These are phyloP conservation scores for Neodontobutis hainanensis DNA, from an alignment of 2,113 vertebrate genomes.

Conservation along the genomic window DNA sequence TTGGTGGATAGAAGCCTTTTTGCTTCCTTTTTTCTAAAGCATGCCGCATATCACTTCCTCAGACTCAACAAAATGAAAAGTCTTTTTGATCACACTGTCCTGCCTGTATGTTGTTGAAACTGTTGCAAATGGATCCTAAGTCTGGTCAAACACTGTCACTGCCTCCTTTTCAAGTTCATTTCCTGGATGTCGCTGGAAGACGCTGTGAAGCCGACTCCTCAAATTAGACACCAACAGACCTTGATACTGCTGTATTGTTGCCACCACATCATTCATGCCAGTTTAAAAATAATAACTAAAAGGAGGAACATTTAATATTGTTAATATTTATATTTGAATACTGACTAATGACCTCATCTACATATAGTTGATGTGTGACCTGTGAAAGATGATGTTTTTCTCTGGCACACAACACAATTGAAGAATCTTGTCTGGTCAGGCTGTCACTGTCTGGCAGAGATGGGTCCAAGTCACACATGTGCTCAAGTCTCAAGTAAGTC, in stretches of 20 bases:
- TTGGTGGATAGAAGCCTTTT: slow-evolving; percentile 1
- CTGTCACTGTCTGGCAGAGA: too few species aligned
- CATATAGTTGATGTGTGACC: too few species aligned
- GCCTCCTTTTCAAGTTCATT: slow-evolving; percentile 24
- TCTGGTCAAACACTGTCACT: slow-evolving; percentile 10
- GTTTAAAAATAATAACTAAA: too few species aligned
- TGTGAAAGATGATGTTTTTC: too few species aligned
- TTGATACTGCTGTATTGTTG: slow-evolving; percentile 21
- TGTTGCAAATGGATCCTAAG: slow-evolving; percentile 24
- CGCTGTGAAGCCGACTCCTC: slow-evolving; percentile 16
- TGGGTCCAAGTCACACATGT: too few species aligned
- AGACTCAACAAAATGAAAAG: slow-evolving; percentile 23
- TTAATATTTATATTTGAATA: too few species aligned
- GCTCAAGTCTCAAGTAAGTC: too few species aligned
- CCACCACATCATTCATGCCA: slow-evolving; percentile 18
- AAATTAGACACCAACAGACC: slow-evolving; percentile 22
- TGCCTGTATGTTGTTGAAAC: slow-evolving; percentile 27
- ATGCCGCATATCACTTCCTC: slow-evolving; percentile 16
- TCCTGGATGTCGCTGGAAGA: slow-evolving; percentile 28
- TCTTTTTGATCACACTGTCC: slow-evolving; percentile 14
- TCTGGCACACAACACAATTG: too few species aligned
- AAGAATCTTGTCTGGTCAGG: too few species aligned
- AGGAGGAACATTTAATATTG: too few species aligned
- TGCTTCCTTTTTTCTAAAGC: not conserved
- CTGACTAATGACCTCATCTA: too few species aligned